Evolutionary conservation across 2,888 invertebrate genomes (phyloP), one percentile per base, ranked within the genome.

Genomic region (Mactromeris polynyma): DNA sequence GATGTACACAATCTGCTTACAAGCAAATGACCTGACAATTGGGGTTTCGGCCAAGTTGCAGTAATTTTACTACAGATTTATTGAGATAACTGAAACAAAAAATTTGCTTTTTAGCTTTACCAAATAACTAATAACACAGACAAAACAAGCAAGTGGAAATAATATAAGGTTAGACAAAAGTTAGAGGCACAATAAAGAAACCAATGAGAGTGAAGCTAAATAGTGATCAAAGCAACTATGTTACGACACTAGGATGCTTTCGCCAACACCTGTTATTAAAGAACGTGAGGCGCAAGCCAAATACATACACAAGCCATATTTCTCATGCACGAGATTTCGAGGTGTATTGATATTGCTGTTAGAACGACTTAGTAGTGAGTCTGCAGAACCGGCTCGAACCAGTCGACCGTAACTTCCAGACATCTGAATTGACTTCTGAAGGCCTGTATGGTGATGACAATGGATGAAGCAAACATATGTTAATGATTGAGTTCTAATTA

Each of bases 361-460:
- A 77, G 93, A 92, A 46, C 91, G 90, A 90, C 93, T 93, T 33
- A 93, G 89, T 19, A 94, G 91, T 9, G 94, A 94, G 82, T 95
- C 93, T 46, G 94, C 93, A 19, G 94, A 95, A 21, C 94, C 94
- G 17, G 93, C 93, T 21, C 94, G 90, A 9, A 91, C 92, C 81
- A 92, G 88, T 78, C 89, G 46, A 78, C 92, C 90, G 42, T 92
- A 90, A 84, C 90, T 92, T 79, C 92, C 92, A 0, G 89, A 86
- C 81, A 89, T 88, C 84, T 90, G 89, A 21, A 89, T 87, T 2
- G 89, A 89, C 31, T 80, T 80, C 86, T 92, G 90, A 46, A 89
- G 54, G 85, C 93, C 92, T 93, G 83, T 9, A 33, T 54, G 81
- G 31, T 58, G 54, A 36, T 36, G 42, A 33, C 51, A 54, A 81